Base-by-base conservation (phyloP, 2,113 vertebrate species). In the Podarcis raffonei region DNA sequence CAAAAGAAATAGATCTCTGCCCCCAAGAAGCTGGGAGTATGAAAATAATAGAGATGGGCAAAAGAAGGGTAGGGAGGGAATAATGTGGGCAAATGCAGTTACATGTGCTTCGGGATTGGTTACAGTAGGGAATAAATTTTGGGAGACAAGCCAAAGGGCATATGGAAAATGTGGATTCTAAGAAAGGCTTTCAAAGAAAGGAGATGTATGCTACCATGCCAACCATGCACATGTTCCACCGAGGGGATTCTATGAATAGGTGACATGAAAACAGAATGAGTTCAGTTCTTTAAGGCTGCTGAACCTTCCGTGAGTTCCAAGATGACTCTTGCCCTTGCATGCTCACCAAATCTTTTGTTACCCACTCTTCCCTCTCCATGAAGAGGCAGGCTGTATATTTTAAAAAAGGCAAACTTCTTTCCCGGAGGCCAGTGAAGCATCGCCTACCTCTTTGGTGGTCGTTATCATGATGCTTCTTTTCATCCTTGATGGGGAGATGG, bases 391-490 rank as follows among this genome's bases (percentile, higher is more conserved):
- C 11, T 39, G 75, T 59, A 39, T 30, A 76, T 37, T 42, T 83
- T 16, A 1, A 2, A 1, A 1, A 39, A 65, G 1, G 37, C 15
- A 71, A 1, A 77, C 16, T 20, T 68, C 25, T 39, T 23, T 74
- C 53, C 75, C 77, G 25, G 57, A 87, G 79, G 53, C 57, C 53
- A 80, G 62, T 89, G n/a, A 68, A 88, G 6, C 53, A 87, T 13
- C 0, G 0, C 95, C 86, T 87, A 98, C 98, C 98, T 98, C 98
- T 98, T 97, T 98, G 98, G 96, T 98, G 97, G 92, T 98, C 97
- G 0, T 93, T 98, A 93, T 98, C 97, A 84, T 98, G 98, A 91
- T 98, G 98, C 80, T 98, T 98, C 93, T 98, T 98, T 95, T 98
- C 97, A 0, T 98, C 97, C 93, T 98, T 98, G 94, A 98, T 95